These are phyloP conservation scores for Hucho hucho DNA, from an alignment of 2,113 vertebrate species.

Conservation along the genomic window DNA sequence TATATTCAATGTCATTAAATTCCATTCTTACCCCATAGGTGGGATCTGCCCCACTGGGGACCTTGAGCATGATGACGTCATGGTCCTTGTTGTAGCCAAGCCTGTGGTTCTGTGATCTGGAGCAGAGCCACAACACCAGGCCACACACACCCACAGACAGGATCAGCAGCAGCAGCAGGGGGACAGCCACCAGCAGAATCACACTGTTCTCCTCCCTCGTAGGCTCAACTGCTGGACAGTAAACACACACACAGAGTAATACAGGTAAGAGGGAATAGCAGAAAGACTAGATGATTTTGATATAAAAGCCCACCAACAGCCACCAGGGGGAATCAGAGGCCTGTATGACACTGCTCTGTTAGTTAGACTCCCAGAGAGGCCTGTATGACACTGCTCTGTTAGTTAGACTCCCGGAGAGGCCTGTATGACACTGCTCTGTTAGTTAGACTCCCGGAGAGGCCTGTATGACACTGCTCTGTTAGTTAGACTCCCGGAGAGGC, in stretches of 20 bases:
- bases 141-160: slow-evolving; percentile 52
- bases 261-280: neutral
- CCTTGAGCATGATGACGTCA: slow-evolving; percentile 71
- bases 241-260: slow-evolving; percentile 10
- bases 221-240: slow-evolving; percentile 22
- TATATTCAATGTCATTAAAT: neutral
- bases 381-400: no score
- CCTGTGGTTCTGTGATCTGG: slow-evolving; percentile 57
- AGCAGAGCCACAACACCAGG: slow-evolving; percentile 61
- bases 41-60: slow-evolving; percentile 82
- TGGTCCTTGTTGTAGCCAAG: slow-evolving; percentile 63
- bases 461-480: no score
- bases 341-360: neutral
- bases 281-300: neutral
- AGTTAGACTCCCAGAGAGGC: no score
- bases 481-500: no score
- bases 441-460: no score
- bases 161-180: slow-evolving; percentile 61
- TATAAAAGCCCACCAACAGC: slow-evolving; percentile 15
- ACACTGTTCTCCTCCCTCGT: neutral
- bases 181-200: slow-evolving; percentile 73
- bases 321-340: slow-evolving; percentile 57
- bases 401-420: no score
- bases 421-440: no score
- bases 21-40: slow-evolving; percentile 82